Evolutionary conservation across 1,140 invertebrate species (phyloP), one percentile per base, ranked within the genome.

Genomic region (Drosophila dunni): DNA sequence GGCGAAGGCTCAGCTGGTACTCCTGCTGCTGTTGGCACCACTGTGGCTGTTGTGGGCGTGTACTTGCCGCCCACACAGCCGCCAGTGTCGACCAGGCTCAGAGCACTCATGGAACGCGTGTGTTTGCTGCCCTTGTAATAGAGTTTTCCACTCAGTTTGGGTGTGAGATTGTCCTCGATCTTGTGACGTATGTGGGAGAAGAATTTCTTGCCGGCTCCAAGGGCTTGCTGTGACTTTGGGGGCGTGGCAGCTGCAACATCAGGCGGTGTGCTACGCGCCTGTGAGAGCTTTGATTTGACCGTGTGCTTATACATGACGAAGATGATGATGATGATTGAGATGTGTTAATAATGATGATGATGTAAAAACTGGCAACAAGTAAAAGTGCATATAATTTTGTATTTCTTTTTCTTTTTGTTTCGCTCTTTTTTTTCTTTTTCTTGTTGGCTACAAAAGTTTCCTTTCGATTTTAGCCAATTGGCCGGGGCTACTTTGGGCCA

Each of bases 101-200:
- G 63, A 1, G 90, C 78, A 44, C 78, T 91, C 79, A 91, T 75
- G 17, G 90, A 91, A n/a, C 85, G 81, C 2, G 90, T 90, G 54
- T 91, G 90, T 44, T 91, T 91, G 66, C 88, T 86, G 56, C 84
- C 84, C 13, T 88, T 88, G 54, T 61, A 88, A 15, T 91, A 89
- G 0, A 92, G 76, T 33, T 85, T 92, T 15, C 85, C 83, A 24
- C 78, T 76, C 6, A 92, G 20, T 40, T 85, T 91, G 24, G 91
- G 91, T 40, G 85, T 80, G n/a, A 92, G 46, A 66, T 91, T 91
- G 69, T 92, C 91, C 70, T 92, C 91, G 50, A 92, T 92, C 63
- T 90, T 92, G 48, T 92, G 91, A 0, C 91, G 77, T 38, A 92
- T 92, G 57, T 89, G 80, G 3, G 91, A 83, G 57, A 88, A 90